Evolutionary conservation across 2,113 vertebrate species (phyloP).

Genomic region (Spheniscus mendiculus): DNA sequence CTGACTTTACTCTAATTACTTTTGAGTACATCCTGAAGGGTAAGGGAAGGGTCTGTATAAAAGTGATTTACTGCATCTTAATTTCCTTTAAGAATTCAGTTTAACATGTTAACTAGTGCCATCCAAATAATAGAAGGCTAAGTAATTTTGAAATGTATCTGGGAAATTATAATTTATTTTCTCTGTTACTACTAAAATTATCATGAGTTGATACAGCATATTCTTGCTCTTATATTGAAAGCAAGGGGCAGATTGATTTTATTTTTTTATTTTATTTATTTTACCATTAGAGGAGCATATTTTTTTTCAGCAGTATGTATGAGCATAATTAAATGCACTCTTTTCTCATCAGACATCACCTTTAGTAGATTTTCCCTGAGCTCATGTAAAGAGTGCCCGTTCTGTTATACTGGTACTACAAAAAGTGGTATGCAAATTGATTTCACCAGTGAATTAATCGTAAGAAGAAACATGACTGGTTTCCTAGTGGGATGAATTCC

Average conservation of each 20-base stretch:
- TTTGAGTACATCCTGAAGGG: neutral
- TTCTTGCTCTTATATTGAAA: neutral
- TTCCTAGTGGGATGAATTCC: neutral
- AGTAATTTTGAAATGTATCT: neutral
- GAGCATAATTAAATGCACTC: neutral
- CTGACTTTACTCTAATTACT: neutral
- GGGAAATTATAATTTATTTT: neutral
- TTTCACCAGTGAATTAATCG: neutral
- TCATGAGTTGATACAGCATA: neutral
- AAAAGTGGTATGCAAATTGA: neutral
- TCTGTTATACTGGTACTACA: neutral
- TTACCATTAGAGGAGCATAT: neutral
- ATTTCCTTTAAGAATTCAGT: neutral
- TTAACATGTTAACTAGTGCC: neutral
- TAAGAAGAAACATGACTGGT: neutral
- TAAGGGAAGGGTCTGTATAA: neutral
- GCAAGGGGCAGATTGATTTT: neutral
- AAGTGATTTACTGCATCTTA: neutral
- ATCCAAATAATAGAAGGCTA: neutral
- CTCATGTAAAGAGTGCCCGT: neutral
- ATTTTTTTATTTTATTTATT: neutral
- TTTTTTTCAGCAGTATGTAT: neutral
- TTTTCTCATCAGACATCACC: neutral
- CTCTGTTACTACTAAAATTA: neutral
- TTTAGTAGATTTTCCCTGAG: neutral